Conservation (phyloP, 2,113 vertebrate genomes). For the Seriola quinqueradiata region DNA sequence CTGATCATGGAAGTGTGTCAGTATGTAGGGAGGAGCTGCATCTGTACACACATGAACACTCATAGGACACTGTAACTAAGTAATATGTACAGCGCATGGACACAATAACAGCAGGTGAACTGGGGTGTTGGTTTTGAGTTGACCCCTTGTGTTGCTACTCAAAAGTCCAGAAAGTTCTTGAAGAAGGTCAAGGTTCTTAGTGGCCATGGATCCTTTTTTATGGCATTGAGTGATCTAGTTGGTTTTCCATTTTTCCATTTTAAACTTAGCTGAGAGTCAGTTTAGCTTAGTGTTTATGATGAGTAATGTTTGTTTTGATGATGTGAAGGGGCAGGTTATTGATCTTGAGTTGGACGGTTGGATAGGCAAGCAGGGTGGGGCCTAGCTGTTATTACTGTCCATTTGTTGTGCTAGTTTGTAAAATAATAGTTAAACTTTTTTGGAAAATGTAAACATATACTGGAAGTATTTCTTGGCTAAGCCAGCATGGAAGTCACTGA, state of each 20-base stretch:
- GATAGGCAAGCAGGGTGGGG: neutral
- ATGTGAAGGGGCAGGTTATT: neutral
- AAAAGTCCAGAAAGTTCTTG: neutral
- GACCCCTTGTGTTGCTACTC: neutral
- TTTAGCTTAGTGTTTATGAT: no score
- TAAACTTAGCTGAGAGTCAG: neutral
- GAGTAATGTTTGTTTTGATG: neutral
- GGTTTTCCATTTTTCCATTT: neutral
- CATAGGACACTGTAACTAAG: neutral
- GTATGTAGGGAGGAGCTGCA: slow-evolving; percentile 45
- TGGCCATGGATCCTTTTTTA: neutral
- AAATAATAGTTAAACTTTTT: no score
- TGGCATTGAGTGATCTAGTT: neutral
- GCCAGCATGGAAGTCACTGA: neutral
- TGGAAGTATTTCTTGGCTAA: neutral
- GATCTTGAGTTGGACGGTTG: neutral
- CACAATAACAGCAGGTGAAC: slow-evolving; percentile 23
- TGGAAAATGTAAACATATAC: no score
- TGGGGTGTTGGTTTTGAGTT: slow-evolving; percentile 1
- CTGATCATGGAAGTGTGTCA: slow-evolving; percentile 61
- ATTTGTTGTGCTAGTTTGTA: neutral
- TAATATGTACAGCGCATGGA: neutral
- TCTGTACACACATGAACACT: slow-evolving; percentile 28
- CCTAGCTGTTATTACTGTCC: neutral
- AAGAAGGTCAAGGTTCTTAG: neutral